Evolutionary conservation across 2,888 invertebrate species (phyloP), one percentile per base, ranked within the genome.

Genomic region (Calameuta pallipes): DNA sequence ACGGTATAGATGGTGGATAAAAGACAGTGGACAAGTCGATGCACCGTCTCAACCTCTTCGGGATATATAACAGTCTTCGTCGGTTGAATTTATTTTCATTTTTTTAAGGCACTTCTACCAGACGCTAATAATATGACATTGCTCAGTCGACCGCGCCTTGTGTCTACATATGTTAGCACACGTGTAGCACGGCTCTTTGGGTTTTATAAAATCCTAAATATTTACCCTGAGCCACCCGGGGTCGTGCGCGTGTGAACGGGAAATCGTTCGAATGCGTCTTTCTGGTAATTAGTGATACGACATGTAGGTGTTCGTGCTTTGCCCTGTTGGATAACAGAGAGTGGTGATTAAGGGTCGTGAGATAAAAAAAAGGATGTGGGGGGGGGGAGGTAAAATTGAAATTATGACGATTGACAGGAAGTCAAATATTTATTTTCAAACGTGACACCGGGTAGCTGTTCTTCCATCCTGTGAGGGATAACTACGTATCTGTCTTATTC

Each of bases 141-240:
- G 56, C 56, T 56, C 23, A 23, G 56, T 23, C 56, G 23, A 9
- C 56, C 56, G 56, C 56, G 56, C 56, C 56, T 23, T 9, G 23
- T 56, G 56, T 56, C 56, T 56, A 56, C 56, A 23, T 56, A 56
- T 56, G 56, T 56, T 56, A 23, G 56, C 23, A 56, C 56, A 56
- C 23, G 56, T 56, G 56, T 56, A 23, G 23, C 56, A 6, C 74
- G 36, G 30, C 36, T 34, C n/a, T 74, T 36, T 4, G 34, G n/a
- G 74, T 74, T 74, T 36, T 35, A 37, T 36, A 36, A 36, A 74
- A 74, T 30, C 23, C 74, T 15, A 74, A 74, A 74, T 74, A 74
- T 74, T 74, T 74, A 74, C 74, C 11, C 36, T 74, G 23, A 12
- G 23, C 74, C 74, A 74, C 1, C 56, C 56, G 56, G 23, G 23